These are phyloP conservation scores for Xenopus petersii DNA, from an alignment of 2,797 vertebrate genomes.

Conservation along the genomic window DNA sequence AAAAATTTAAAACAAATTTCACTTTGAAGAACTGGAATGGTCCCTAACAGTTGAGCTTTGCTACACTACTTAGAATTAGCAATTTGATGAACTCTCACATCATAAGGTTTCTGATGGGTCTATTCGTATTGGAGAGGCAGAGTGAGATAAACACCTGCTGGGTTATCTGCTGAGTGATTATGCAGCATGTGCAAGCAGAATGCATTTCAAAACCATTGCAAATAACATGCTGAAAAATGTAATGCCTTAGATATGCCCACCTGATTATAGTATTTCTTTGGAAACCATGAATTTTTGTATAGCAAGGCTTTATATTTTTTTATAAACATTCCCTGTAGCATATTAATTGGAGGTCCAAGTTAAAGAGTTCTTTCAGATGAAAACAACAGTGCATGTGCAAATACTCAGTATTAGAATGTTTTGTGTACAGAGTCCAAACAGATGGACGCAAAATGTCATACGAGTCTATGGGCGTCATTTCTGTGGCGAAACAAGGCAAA, in stretches of 20 bases:
- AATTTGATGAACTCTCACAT: constrained; percentile 54
- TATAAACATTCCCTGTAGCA: no score
- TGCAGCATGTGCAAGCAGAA: constrained; percentile 45
- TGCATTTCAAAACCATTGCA: constrained; percentile 39
- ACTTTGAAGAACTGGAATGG: constrained; percentile 33
- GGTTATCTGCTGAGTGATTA: constrained; percentile 46
- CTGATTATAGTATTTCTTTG: constrained; percentile 31
- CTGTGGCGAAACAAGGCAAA: no score
- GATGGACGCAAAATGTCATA: no score
- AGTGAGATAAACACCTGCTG: constrained; percentile 55
- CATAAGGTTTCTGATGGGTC: constrained; percentile 55
- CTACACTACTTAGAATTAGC: constrained; percentile 53
- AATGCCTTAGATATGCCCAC: constrained; percentile 33
- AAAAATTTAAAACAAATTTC: constrained; percentile 55
- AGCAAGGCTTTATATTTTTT: constrained; percentile 35
- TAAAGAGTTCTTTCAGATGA: no score
- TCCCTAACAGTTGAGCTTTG: constrained; percentile 54
- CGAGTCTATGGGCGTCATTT: no score
- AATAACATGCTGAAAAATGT: constrained; percentile 40
- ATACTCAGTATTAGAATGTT: no score
- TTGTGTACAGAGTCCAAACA: no score
- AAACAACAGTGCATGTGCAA: no score
- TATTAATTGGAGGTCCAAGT: no score
- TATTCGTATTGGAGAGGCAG: constrained; percentile 57
- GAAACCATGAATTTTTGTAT: constrained; percentile 7